Conservation (phyloP, 2,888 invertebrate species). For the Agrilus cyanescens region DNA sequence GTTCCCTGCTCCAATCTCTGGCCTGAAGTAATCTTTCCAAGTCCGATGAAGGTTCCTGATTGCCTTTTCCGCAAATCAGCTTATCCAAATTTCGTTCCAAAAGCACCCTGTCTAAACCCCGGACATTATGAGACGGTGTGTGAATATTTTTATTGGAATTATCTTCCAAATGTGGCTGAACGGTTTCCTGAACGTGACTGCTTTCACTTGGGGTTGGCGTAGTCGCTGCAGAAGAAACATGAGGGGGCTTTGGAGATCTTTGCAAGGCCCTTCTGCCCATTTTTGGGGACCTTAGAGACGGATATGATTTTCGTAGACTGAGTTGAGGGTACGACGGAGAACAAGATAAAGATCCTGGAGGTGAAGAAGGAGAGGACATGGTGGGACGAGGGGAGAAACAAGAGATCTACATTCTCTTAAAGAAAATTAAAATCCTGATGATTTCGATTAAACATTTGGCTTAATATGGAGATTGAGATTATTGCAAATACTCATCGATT, state of each 20-base stretch:
- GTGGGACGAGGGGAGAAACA: conserved; percentile 47
- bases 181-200: conserved; percentile 17
- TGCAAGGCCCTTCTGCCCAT: conserved; percentile 42
- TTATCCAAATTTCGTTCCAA: conserved; percentile 57
- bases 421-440: too few relatives aligned
- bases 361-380: conserved; percentile 45
- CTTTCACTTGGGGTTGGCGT: conserved; percentile 31
- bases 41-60: conserved; percentile 29
- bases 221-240: conserved; percentile 32
- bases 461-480: too few relatives aligned
- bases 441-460: too few relatives aligned
- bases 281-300: conserved; percentile 46
- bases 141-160: conserved; percentile 16
- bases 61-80: conserved; percentile 39
- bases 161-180: conserved; percentile 19
- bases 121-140: conserved; percentile 24
- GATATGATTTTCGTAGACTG: conserved; percentile 35
- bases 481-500: too few relatives aligned
- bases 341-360: conserved; percentile 21
- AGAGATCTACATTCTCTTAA: too few relatives aligned
- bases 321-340: conserved; percentile 19
- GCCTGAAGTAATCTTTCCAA: conserved; percentile 41
- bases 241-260: conserved; percentile 33
- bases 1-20: conserved; percentile 46
- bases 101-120: conserved; percentile 53